These are phyloP conservation scores for Daphoenositta chrysoptera DNA, from an alignment of 2,113 vertebrate genomes.

Conservation along the genomic window DNA sequence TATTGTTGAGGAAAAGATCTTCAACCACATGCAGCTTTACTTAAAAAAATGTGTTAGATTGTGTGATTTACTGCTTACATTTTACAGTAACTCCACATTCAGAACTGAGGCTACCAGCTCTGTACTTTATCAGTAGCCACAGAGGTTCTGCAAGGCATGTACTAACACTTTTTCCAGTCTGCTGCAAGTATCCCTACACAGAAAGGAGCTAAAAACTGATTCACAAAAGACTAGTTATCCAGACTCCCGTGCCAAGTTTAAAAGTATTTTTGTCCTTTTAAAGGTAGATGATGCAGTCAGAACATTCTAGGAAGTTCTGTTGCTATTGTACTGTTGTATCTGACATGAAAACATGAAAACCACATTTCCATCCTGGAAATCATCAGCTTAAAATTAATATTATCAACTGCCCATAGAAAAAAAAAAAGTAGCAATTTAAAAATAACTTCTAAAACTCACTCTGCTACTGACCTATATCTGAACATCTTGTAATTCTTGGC, in stretches of 20 bases:
- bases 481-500: slow-evolving; percentile 14
- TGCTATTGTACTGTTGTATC: neutral
- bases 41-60: neutral
- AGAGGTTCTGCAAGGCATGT: neutral
- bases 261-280: neutral
- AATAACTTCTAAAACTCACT: slow-evolving; percentile 24
- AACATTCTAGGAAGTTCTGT: neutral
- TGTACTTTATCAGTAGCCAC: neutral
- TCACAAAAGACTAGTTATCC: neutral
- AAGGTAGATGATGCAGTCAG: neutral
- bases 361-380: neutral
- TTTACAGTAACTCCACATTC: neutral
- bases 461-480: slow-evolving; percentile 50
- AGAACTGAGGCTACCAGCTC: neutral
- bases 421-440: slow-evolving; percentile 5
- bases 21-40: neutral
- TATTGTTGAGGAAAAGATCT: neutral
- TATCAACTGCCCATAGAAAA: neutral
- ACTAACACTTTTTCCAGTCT: neutral
- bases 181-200: neutral
- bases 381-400: slow-evolving; percentile 1
- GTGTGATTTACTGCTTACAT: neutral
- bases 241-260: neutral
- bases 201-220: neutral
- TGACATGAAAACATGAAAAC: neutral